phyloP scores from a whole-genome alignment of 64 coral and sea anemone genomes.

The Platygyra sinensis region DNA sequence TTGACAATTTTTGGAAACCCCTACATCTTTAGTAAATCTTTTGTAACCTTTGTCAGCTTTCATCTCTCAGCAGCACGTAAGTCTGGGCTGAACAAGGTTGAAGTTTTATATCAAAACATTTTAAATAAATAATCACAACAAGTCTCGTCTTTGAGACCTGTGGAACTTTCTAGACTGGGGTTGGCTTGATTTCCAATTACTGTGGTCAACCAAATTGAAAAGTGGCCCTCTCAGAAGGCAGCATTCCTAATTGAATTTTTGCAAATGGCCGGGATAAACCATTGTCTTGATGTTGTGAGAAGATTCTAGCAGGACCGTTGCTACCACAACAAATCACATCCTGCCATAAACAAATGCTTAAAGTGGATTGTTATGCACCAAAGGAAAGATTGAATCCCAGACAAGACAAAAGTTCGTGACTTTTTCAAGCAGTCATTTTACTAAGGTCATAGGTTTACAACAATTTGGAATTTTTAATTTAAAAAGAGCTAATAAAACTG shows the following conservation, averaged over 20 bases:
- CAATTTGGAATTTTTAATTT: too few relatives aligned
- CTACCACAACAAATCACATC: neutral
- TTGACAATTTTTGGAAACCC: neutral
- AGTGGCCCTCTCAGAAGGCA: neutral
- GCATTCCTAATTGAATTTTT: neutral
- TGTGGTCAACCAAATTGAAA: neutral
- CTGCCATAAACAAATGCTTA: neutral
- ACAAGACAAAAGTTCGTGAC: too few relatives aligned
- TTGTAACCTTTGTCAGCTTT: neutral
- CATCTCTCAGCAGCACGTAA: neutral
- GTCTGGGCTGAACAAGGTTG: neutral
- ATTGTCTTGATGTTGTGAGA: neutral
- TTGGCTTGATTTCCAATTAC: neutral
- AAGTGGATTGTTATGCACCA: neutral
- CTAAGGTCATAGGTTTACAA: too few relatives aligned
- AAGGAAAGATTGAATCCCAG: too few relatives aligned
- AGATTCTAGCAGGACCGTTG: neutral
- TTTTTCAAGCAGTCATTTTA: too few relatives aligned
- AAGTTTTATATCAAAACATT: neutral
- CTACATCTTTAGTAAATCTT: too few relatives aligned
- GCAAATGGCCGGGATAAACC: neutral
- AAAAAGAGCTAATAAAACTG: too few relatives aligned
- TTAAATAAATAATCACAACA: constrained; percentile 22
- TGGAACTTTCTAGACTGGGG: constrained; percentile 10
- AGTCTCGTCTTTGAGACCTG: too few relatives aligned